Base-by-base conservation (phyloP, 2,888 invertebrate genomes). In the Drosophila dives region DNA sequence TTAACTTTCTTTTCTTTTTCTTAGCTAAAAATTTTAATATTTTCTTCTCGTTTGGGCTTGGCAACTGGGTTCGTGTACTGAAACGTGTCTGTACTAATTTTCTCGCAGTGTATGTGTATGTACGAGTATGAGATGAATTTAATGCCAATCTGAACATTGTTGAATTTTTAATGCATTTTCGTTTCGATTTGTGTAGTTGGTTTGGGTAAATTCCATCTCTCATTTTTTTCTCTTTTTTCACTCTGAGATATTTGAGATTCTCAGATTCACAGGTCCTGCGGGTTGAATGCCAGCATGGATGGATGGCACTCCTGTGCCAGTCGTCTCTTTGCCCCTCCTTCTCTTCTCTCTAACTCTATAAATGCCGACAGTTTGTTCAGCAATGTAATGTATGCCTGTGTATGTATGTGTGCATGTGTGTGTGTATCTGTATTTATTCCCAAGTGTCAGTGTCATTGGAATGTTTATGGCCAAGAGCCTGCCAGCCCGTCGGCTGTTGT, bases 101-200 rank as follows among this genome's bases (percentile, higher is more conserved):
- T 36, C 11, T 3, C 2, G 11, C 2, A 26, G 36, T 26, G 36
- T 17, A 50, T 32, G 11, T 15, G 29, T 1, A 33, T 20, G 32
- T 12, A 33, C n/a, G 26, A 26, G 48, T 8, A n/a, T 54, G 8
- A 11, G 17, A 1, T 12, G n/a, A 29, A 33, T 58, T 48, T 34
- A 12, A 20, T 40, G 20, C 15, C 55, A 20, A n/a, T 29, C 2
- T 11, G 26, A 23, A 17, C 15, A 53, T 34, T 63, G 50, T 71
- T 83, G 65, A 86, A 89, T 86, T 75, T 86, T 83, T 77, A 80
- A 84, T 86, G 83, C 89, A 83, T 70, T 89, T 59, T 77, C 58
- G 45, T 49, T 80, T 72, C 70, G 70, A 74, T 79, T 82, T 87
- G 63, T 70, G 32, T 15, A 20, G 55, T 56, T 56, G 29, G 38